A percentile compares a stretch with the other conserved stretches of the same genome.
Evolutionary conservation across 2,888 invertebrate species (phyloP).

Genomic region (Tenthredo distinguenda): DNA sequence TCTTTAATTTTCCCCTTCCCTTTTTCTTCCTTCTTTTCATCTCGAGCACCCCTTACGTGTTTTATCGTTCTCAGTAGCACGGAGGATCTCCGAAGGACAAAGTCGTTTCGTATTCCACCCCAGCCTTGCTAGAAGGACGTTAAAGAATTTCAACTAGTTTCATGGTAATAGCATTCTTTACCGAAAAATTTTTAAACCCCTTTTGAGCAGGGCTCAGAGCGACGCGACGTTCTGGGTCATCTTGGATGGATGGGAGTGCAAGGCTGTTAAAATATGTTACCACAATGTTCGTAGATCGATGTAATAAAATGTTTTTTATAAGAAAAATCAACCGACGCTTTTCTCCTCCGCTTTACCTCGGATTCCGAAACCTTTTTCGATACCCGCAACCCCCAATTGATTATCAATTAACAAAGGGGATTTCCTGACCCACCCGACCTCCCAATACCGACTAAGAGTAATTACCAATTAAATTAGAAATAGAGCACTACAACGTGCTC

Average conservation of each 20-base stretch:
- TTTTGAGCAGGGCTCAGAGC: not conserved
- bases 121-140: slow-evolving; percentile 17
- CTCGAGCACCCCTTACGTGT: slow-evolving; percentile 8
- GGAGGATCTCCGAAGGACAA: slow-evolving; percentile 20
- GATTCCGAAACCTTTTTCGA: not conserved
- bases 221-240: not conserved
- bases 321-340: not conserved
- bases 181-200: not conserved
- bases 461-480: not conserved
- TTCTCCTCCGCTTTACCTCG: no score
- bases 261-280: slow-evolving; percentile 62
- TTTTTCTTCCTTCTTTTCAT: not conserved
- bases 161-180: slow-evolving; percentile 24
- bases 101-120: slow-evolving; percentile 29
- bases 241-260: slow-evolving; percentile 52
- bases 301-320: slow-evolving; percentile 72
- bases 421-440: not conserved
- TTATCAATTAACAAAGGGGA: not conserved
- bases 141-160: slow-evolving; percentile 28
- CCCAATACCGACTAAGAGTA: not conserved
- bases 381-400: not conserved
- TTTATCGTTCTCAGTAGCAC: slow-evolving; percentile 7
- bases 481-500: not conserved
- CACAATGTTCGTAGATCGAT: slow-evolving; percentile 69
- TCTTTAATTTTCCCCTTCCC: not conserved